These are phyloP conservation scores for Drosophila saltans DNA, from an alignment of 1,140 invertebrate genomes.

Conservation along the genomic window DNA sequence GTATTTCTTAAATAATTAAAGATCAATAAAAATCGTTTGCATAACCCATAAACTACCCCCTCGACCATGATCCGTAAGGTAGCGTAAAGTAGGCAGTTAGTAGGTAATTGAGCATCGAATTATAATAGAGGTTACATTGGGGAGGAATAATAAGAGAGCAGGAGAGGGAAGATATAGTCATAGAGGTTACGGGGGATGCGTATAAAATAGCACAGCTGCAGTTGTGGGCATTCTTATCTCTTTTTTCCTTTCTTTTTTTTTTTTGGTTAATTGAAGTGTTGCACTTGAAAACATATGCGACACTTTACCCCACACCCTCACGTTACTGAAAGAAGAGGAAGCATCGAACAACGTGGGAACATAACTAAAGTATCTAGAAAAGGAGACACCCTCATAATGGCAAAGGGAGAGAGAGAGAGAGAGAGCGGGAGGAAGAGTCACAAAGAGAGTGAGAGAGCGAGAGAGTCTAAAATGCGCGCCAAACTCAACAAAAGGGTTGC, in stretches of 20 bases:
- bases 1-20: too few relatives aligned
- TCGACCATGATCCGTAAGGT: slow-evolving; percentile 3
- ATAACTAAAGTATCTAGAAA: slow-evolving; percentile 9
- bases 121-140: slow-evolving; percentile 18
- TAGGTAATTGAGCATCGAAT: slow-evolving; percentile 45
- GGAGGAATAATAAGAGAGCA: slow-evolving; percentile 18
- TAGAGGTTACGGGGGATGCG: slow-evolving; percentile 7
- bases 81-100: too few relatives aligned
- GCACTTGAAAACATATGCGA: slow-evolving; percentile 78
- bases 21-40: background rate
- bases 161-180: too few relatives aligned
- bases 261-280: slow-evolving; percentile 66
- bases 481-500: slow-evolving; percentile 68
- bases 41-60: slow-evolving; percentile 38
- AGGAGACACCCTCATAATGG: slow-evolving; percentile 57
- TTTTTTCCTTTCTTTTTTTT: slow-evolving; percentile 1
- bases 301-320: slow-evolving; percentile 63
- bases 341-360: slow-evolving; percentile 17
- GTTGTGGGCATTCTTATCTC: slow-evolving; percentile 21
- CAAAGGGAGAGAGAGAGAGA: slow-evolving; percentile 9
- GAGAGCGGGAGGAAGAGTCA: slow-evolving; percentile 44
- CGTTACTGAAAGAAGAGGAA: slow-evolving; percentile 24
- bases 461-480: slow-evolving; percentile 64
- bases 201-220: slow-evolving; percentile 41
- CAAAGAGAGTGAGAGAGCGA: slow-evolving; percentile 17